These are phyloP conservation scores for Mormoops blainvillei DNA, from an alignment of 2,113 vertebrate species.

Conservation along the genomic window DNA sequence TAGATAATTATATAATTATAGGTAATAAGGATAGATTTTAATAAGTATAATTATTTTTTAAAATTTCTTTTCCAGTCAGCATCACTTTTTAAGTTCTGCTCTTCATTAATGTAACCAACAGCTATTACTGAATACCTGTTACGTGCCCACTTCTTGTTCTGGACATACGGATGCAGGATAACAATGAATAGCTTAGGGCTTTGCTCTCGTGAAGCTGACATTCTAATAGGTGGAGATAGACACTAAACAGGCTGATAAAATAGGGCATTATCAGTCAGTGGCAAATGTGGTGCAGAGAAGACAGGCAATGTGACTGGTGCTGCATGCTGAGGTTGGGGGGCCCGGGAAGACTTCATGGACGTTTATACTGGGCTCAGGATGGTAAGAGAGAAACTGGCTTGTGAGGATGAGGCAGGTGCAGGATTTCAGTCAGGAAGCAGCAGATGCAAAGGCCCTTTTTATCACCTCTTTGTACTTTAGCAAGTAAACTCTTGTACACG, in stretches of 20 bases:
- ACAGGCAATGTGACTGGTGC: neutral
- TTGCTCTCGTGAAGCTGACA: neutral
- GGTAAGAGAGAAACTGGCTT: neutral
- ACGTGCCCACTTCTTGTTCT: neutral
- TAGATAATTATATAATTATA: neutral
- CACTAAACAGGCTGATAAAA: too few relatives aligned
- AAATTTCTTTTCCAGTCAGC: neutral
- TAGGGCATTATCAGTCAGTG: neutral
- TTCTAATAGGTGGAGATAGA: neutral
- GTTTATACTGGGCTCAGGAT: fast-evolving
- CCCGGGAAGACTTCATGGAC: neutral
- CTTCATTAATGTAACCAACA: neutral
- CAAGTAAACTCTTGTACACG: fast-evolving
- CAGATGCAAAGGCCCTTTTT: neutral
- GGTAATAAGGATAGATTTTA: neutral
- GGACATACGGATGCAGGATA: neutral
- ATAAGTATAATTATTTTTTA: neutral
- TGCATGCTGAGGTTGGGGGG: neutral
- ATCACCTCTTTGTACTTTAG: neutral
- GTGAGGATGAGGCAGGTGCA: neutral
- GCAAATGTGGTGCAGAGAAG: neutral
- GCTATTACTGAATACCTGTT: neutral
- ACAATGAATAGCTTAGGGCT: neutral
- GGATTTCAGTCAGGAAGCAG: neutral
- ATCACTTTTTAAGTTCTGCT: neutral